These are phyloP conservation scores for Hypothenemus hampei DNA, from an alignment of 1,140 invertebrate species.

Conservation along the genomic window DNA sequence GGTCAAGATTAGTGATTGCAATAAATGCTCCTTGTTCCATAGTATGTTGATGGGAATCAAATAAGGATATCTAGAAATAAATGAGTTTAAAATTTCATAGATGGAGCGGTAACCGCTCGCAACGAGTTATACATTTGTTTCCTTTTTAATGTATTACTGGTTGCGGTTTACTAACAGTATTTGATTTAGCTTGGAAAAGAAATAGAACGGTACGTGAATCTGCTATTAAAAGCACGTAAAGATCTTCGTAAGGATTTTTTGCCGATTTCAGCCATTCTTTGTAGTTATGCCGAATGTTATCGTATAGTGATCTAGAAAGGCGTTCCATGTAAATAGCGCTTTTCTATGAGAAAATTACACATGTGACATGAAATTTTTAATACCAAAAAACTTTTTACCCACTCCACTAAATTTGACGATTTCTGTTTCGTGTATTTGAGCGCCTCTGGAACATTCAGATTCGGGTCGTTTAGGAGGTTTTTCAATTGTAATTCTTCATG, in stretches of 20 bases:
- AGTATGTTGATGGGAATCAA: conserved; percentile 43
- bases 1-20: conserved; percentile 29
- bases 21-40: conserved; percentile 36
- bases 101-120: background rate
- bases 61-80: conserved; percentile 35
- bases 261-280: conserved; percentile 34
- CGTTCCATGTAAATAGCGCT: conserved; percentile 38
- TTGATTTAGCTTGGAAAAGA: conserved; percentile 34
- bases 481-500: conserved; percentile 35
- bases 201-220: conserved; percentile 41
- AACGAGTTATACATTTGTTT: no score
- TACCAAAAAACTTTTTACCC: conserved; percentile 31
- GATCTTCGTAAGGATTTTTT: conserved; percentile 27
- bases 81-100: conserved; percentile 1
- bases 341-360: conserved; percentile 29
- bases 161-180: conserved; percentile 34
- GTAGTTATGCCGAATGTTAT: conserved; percentile 35
- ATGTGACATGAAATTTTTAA: background rate
- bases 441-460: conserved; percentile 43
- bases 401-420: conserved; percentile 35
- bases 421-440: conserved; percentile 36
- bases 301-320: conserved; percentile 31
- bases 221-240: conserved; percentile 40
- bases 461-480: conserved; percentile 36
- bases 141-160: background rate